phyloP scores from a whole-genome alignment of 1,140 invertebrate genomes.

The Riptortus pedestris region DNA sequence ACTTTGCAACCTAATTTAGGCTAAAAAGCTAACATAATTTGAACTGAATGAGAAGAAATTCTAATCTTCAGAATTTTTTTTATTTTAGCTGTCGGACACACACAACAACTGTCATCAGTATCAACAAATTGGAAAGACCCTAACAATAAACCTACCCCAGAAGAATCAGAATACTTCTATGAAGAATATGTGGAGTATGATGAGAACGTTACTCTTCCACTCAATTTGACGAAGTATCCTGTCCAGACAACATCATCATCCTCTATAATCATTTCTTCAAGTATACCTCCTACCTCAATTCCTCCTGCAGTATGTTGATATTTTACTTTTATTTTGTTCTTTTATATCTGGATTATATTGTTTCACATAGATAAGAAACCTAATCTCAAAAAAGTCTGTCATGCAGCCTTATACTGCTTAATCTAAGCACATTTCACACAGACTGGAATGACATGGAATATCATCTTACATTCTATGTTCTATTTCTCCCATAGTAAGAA shows the following conservation, averaged over 20 bases:
- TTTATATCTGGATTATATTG: no score
- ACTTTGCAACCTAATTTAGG: no score
- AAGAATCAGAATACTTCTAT: conserved; percentile 68
- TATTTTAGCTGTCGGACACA: conserved; percentile 23
- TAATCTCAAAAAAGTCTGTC: no score
- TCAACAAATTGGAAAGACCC: conserved; percentile 20
- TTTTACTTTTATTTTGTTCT: no score
- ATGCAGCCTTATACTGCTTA: no score
- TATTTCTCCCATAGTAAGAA: no score
- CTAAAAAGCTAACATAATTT: neutral
- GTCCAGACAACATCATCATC: conserved; percentile 32
- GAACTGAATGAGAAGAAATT: no score
- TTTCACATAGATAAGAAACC: no score
- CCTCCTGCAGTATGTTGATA: conserved; percentile 29
- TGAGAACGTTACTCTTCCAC: conserved; percentile 41
- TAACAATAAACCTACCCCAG: conserved; percentile 43
- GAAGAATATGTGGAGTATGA: conserved; percentile 67
- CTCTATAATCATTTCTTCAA: conserved; percentile 17
- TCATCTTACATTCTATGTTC: no score
- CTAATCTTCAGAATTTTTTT: no score
- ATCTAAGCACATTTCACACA: no score
- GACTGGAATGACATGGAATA: no score
- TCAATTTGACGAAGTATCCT: conserved; percentile 28
- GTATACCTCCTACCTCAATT: conserved; percentile 22
- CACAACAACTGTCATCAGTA: conserved; percentile 21